phyloP scores from a whole-genome alignment of 2,797 vertebrate species.

The Moxostoma hubbsi region DNA sequence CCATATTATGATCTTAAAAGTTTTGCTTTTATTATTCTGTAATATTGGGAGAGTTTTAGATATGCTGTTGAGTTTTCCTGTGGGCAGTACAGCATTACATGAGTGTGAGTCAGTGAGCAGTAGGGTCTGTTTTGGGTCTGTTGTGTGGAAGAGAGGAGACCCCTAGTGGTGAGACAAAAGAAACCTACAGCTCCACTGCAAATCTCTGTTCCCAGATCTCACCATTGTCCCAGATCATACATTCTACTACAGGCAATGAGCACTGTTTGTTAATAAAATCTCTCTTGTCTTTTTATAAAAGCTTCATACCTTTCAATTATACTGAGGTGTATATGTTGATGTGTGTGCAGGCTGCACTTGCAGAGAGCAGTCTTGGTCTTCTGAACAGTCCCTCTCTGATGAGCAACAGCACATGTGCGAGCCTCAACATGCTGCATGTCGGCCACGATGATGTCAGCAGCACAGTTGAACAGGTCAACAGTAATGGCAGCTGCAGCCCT shows the following conservation, averaged over 20 bases:
- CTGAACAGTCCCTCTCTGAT: constrained; percentile 91
- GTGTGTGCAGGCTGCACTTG: constrained; percentile 73
- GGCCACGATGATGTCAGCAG: constrained; percentile 95
- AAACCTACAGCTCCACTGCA: not conserved
- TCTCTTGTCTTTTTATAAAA: not conserved
- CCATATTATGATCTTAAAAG: not conserved
- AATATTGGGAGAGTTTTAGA: not conserved
- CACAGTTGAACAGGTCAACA: constrained; percentile 96
- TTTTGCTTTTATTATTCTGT: not conserved
- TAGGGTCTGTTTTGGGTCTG: constrained; percentile 9
- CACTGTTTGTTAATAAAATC: not conserved
- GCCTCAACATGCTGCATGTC: constrained; percentile 91
- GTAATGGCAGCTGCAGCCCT: constrained; percentile 96
- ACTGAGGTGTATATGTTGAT: constrained; percentile 7
- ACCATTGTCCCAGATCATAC: not conserved
- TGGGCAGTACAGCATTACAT: not conserved
- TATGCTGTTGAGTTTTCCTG: not conserved
- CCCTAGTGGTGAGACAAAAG: constrained; percentile 54
- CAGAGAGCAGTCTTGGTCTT: constrained; percentile 94
- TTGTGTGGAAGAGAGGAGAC: constrained; percentile 56
- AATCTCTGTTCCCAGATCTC: not conserved
- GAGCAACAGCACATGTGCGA: constrained; percentile 86
- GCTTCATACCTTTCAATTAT: not conserved
- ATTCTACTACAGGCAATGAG: not conserved
- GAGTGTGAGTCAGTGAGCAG: not conserved